These are phyloP conservation scores for Spicauda simplicius DNA, from an alignment of 2,888 invertebrate genomes.

Conservation along the genomic window DNA sequence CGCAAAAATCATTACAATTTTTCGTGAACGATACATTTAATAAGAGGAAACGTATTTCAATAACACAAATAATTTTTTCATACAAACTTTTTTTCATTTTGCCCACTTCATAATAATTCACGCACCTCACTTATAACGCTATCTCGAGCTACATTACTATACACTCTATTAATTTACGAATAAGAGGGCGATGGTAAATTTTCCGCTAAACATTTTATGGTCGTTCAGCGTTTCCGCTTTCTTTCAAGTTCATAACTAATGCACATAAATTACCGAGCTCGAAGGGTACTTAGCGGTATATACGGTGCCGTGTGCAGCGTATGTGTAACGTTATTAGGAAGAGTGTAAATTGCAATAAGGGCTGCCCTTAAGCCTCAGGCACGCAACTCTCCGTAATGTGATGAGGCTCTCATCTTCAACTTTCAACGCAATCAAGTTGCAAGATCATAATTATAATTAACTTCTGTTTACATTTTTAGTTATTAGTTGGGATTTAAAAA, in stretches of 20 bases:
- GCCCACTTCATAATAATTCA: conserved; percentile 26
- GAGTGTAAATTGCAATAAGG: conserved; percentile 13
- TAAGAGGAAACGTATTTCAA: conserved; percentile 4
- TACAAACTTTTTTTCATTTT: conserved; percentile 28
- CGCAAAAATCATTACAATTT: background rate
- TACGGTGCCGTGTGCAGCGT: conserved; percentile 46
- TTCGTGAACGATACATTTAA: background rate
- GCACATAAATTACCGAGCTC: conserved; percentile 67
- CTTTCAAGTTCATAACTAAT: conserved; percentile 63
- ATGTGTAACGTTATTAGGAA: conserved; percentile 32
- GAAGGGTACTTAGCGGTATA: conserved; percentile 63
- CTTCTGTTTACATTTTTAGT: too few relatives aligned
- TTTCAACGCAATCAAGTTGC: background rate
- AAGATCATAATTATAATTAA: too few relatives aligned
- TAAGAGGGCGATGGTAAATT: conserved; percentile 30
- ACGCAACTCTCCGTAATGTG: background rate
- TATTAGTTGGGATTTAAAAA: too few relatives aligned
- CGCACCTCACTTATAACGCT: conserved; percentile 30
- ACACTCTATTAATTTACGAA: conserved; percentile 36
- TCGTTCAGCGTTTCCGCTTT: conserved; percentile 55
- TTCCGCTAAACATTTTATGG: conserved; percentile 32
- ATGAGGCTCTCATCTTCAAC: conserved; percentile 1
- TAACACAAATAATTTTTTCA: conserved; percentile 1
- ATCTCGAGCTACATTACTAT: conserved; percentile 28
- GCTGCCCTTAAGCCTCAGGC: background rate